Evolutionary conservation across 2,888 invertebrate species (phyloP).

Genomic region (Ophion costatus): DNA sequence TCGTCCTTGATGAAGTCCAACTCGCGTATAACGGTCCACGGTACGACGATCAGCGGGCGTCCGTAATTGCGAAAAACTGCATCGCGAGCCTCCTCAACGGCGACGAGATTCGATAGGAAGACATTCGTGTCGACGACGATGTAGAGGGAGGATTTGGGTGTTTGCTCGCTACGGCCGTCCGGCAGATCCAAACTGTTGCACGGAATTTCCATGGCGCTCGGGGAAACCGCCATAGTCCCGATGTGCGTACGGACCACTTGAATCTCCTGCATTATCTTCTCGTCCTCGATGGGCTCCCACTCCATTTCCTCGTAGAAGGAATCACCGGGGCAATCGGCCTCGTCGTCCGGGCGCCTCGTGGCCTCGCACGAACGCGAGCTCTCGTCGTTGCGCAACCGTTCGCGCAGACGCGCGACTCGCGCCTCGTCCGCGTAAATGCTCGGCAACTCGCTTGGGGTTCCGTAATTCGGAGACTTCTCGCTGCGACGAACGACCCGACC

Average conservation of each 20-base stretch:
- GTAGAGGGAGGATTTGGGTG: slow-evolving; percentile 70
- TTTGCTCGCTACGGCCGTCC: slow-evolving; percentile 29
- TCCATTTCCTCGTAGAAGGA: slow-evolving; percentile 80
- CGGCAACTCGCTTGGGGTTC: neutral
- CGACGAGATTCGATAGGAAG: slow-evolving; percentile 79
- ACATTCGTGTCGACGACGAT: slow-evolving; percentile 83
- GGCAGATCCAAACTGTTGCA: slow-evolving; percentile 70
- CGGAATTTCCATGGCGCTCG: slow-evolving; percentile 55
- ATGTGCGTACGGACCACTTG: slow-evolving; percentile 77
- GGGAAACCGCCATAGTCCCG: slow-evolving; percentile 53
- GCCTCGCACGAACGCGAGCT: neutral
- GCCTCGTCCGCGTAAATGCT: slow-evolving; percentile 58
- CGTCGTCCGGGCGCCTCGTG: neutral
- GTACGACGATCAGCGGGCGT: slow-evolving; percentile 77
- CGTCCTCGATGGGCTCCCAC: slow-evolving; percentile 81
- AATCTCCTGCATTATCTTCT: slow-evolving; percentile 78
- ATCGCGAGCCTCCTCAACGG: slow-evolving; percentile 76
- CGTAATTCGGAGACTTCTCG: neutral
- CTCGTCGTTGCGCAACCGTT: slow-evolving; percentile 48
- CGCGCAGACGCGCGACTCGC: slow-evolving; percentile 48
- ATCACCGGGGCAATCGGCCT: slow-evolving; percentile 22
- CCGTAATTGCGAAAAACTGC: slow-evolving; percentile 74
- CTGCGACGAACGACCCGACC: neutral
- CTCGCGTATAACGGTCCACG: slow-evolving; percentile 82
- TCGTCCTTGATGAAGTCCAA: slow-evolving; percentile 81